These are phyloP conservation scores for Tortricodes alternella DNA, from an alignment of 2,888 invertebrate genomes.

Conservation along the genomic window DNA sequence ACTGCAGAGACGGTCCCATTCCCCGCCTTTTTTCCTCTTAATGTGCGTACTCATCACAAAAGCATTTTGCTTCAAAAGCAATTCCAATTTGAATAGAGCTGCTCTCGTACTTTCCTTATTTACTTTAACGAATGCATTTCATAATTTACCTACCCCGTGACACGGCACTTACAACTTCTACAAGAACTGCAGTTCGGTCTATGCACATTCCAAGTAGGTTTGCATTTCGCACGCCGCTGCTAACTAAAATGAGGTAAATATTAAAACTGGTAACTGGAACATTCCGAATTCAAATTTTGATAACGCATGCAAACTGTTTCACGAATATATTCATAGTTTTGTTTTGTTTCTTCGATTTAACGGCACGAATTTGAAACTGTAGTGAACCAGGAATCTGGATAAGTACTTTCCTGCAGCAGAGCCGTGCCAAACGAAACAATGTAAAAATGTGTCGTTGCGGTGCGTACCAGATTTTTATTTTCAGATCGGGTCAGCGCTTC, in stretches of 20 bases:
- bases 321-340: constrained; percentile 2
- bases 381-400: constrained; percentile 1
- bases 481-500: constrained; percentile 3
- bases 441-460: constrained; percentile 25
- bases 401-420: background rate
- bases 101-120: constrained; percentile 33
- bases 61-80: constrained; percentile 35
- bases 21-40: constrained; percentile 32
- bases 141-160: constrained; percentile 7
- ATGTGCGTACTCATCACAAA: constrained; percentile 32
- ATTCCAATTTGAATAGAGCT: constrained; percentile 37
- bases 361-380: constrained; percentile 13
- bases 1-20: constrained; percentile 16
- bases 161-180: background rate
- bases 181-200: background rate
- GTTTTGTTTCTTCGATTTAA: constrained; percentile 15
- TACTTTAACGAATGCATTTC: constrained; percentile 25
- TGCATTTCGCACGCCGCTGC: background rate
- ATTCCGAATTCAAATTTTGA: constrained; percentile 15
- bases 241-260: constrained; percentile 3
- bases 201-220: background rate
- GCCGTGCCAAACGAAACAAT: constrained; percentile 16
- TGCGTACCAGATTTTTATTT: constrained; percentile 19
- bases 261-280: constrained; percentile 1
- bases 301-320: constrained; percentile 7